Conservation (phyloP, 1,140 invertebrate species). For the Procambarus virginalis region DNA sequence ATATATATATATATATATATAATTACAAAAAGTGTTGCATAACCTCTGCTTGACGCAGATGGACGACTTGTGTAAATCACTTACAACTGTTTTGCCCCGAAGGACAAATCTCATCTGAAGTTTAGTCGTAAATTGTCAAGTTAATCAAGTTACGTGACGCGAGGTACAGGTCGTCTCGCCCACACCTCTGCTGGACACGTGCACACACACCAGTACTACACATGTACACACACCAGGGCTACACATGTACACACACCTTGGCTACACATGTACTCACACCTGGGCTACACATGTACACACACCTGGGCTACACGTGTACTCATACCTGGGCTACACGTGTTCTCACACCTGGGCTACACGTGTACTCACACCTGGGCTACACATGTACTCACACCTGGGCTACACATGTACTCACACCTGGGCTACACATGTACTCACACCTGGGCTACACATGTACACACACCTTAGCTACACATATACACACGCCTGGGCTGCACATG, state of each 20-base stretch:
- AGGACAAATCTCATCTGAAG: slow-evolving; percentile 4
- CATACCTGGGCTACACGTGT: no score
- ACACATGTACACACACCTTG: not conserved
- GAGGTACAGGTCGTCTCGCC: not conserved
- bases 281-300: no score
- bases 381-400: no score
- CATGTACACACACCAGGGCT: not conserved
- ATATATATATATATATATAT: not conserved
- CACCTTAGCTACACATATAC: not conserved
- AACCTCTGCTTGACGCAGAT: not conserved
- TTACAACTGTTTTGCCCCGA: slow-evolving; percentile 10
- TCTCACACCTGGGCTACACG: no score
- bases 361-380: no score
- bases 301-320: no score
- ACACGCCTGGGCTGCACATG: not conserved
- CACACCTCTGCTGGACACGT: not conserved
- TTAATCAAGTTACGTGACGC: not conserved
- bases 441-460: not conserved
- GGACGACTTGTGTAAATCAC: not conserved
- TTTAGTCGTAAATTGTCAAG: not conserved
- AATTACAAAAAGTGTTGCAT: no score
- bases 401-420: no score
- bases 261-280: no score
- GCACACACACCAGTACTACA: not conserved
- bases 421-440: no score